Base-by-base conservation (phyloP, 2,888 invertebrate genomes). In the Listrodromus nycthemerus region DNA sequence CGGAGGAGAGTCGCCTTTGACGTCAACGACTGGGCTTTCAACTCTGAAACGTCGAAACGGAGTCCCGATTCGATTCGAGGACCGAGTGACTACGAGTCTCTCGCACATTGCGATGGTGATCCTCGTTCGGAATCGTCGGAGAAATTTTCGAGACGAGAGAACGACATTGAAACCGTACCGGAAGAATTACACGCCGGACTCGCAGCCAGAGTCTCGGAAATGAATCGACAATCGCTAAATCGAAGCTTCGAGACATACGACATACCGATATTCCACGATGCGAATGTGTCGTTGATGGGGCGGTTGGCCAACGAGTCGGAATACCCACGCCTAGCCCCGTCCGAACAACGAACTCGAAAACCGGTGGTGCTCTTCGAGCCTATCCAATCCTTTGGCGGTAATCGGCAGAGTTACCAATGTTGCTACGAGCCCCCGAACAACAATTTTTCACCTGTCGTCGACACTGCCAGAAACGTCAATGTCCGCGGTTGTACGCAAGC, bases 351-450 rank as follows among this genome's bases (percentile, higher is more conserved):
- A 0, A 65, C 66, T 19, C 66, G 70, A 24, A 84, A 75, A 61
- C 75, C 81, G 0, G 78, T 84, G 3, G 69, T 79, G 19, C 65
- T 84, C 61, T 84, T 81, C 33, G 41, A 81, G 19, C 81, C 84
- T 6, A 84, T 84, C n/a, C 74, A 30, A 21, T 69, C 65, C 24
- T 33, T 10, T 16, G 65, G 55, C 19, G 48, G 69, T 5, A 27
- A 58, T 24, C 69, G 13, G 45, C 65, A 71, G 63, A 24, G 4
- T 24, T 7, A 16, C 16, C 48, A 24, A 37, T 65, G 50, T n/a
- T 48, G 13, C 16, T 37, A 37, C 50, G 30, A 61, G n/a, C 19
- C 37, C 3, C 4, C 16, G 52, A 50, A 37, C 4, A 52, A 66
- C 6, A 13, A 19, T 5, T 65, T 70, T 13, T 2, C 63, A 1